A percentile compares a stretch with the other conserved stretches of the same genome.
phyloP scores from a whole-genome alignment of 2,113 vertebrate genomes.

The human (Homo sapiens) region GRCh38 chr9:131235001-131235500 shows the following conservation, averaged over 20 bases:
- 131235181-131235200: rapidly evolving
- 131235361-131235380: neutral
- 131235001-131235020: no score
- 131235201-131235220: neutral
- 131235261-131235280: neutral
- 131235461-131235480: conserved; percentile 65
- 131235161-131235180: neutral
- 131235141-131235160: neutral
- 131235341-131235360: neutral
- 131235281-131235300: neutral
- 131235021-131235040: neutral
- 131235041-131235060: neutral
- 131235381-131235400: neutral
- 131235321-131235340: rapidly evolving
- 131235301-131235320: rapidly evolving
- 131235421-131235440: neutral
- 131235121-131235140: rapidly evolving
- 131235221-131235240: rapidly evolving
- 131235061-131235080: rapidly evolving
- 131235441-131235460: conserved; percentile 83
- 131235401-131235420: conserved; percentile 17
- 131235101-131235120: neutral
- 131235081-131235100: neutral
- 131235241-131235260: rapidly evolving
- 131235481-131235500: conserved; percentile 82